phyloP scores from a whole-genome alignment of 2,113 vertebrate species.

The Verasper variegatus region DNA sequence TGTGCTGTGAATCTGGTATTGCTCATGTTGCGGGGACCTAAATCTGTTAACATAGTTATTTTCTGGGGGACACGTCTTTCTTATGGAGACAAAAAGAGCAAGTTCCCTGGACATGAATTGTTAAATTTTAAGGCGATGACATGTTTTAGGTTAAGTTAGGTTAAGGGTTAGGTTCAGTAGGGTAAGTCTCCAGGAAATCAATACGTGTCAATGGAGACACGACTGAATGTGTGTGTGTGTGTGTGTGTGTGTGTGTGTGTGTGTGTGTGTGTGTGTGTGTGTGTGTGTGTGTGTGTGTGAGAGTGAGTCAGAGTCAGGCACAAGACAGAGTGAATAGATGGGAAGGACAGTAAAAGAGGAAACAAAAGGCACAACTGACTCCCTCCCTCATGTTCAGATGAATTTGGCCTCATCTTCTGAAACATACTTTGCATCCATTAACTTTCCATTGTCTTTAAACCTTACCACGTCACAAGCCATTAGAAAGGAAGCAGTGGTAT shows the following conservation, averaged over 20 bases:
- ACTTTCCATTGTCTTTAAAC: slow-evolving; percentile 4
- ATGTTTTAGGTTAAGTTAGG: too few relatives aligned
- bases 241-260: too few relatives aligned
- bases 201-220: too few relatives aligned
- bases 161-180: too few relatives aligned
- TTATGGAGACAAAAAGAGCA: background rate
- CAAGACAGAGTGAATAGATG: slow-evolving; percentile 17
- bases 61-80: background rate
- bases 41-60: background rate
- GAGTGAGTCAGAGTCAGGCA: slow-evolving; percentile 54
- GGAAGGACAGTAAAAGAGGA: slow-evolving; percentile 29
- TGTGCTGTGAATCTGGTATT: slow-evolving; percentile 13
- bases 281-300: background rate
- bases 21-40: background rate
- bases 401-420: slow-evolving; percentile 28
- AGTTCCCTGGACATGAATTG: background rate
- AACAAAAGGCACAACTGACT: slow-evolving; percentile 41
- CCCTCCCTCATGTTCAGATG: background rate
- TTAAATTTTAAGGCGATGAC: too few relatives aligned
- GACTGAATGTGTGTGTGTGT: too few relatives aligned
- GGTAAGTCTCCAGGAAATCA: too few relatives aligned
- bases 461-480: slow-evolving; percentile 4
- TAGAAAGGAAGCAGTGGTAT: slow-evolving; percentile 5
- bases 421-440: slow-evolving; percentile 28
- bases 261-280: background rate